Evolutionary conservation across 2,797 vertebrate genomes (phyloP).

Genomic region (Gadopsis marmoratus): DNA sequence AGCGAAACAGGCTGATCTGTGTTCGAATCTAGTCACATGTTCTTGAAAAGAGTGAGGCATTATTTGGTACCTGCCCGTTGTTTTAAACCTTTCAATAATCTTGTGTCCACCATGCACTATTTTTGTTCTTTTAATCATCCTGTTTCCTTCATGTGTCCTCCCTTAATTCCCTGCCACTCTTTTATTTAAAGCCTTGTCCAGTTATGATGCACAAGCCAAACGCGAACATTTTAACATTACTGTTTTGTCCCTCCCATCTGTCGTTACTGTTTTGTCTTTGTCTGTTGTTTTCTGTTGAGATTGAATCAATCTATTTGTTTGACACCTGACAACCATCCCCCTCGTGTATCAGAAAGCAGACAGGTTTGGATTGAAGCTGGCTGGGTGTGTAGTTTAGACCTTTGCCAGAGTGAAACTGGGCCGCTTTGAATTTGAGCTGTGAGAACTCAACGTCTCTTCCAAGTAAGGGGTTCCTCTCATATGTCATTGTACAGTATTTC

Average conservation of each 20-base stretch:
- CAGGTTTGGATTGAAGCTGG: constrained; percentile 38
- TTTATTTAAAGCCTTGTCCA: constrained; percentile 55
- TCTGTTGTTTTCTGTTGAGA: constrained; percentile 33
- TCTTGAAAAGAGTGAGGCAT: constrained; percentile 38
- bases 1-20: constrained; percentile 37
- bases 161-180: constrained; percentile 31
- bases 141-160: constrained; percentile 39
- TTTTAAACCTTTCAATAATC: constrained; percentile 57
- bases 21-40: constrained; percentile 46
- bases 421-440: constrained; percentile 36
- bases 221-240: constrained; percentile 9
- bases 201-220: constrained; percentile 34
- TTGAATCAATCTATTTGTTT: constrained; percentile 45
- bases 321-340: constrained; percentile 73
- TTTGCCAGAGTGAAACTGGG: constrained; percentile 21
- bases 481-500: constrained; percentile 32
- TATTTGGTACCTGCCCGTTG: constrained; percentile 39
- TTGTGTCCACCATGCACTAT: constrained; percentile 35
- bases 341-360: constrained; percentile 31
- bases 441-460: constrained; percentile 29
- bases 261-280: too few relatives aligned
- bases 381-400: constrained; percentile 9
- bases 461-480: constrained; percentile 24
- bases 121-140: constrained; percentile 40
- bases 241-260: constrained; percentile 14